phyloP scores from a whole-genome alignment of 64 coral and sea anemone species.

The Montipora efflorescens region DNA sequence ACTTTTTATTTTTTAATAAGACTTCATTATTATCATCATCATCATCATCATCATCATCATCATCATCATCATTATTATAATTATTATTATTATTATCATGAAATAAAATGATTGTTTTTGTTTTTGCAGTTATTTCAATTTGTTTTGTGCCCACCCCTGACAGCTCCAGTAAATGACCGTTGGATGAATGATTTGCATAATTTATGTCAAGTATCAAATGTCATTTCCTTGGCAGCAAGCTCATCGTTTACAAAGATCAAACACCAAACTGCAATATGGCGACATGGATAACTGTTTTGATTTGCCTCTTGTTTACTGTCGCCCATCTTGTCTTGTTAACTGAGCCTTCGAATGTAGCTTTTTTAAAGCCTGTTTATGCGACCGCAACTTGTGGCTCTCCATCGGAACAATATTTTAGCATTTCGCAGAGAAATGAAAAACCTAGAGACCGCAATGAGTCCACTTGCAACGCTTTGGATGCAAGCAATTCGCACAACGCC shows the following conservation, averaged over 20 bases:
- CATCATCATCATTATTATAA: too few relatives aligned
- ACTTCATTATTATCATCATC: too few relatives aligned
- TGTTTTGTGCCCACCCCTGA: too few relatives aligned
- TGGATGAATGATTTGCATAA: conserved; percentile 81
- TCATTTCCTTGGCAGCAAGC: conserved; percentile 83
- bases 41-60: too few relatives aligned
- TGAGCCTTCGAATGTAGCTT: conserved; percentile 69
- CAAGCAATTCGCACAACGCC: conserved; percentile 64
- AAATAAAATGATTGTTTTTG: too few relatives aligned
- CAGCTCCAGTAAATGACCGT: too few relatives aligned
- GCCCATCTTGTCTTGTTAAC: conserved; percentile 30
- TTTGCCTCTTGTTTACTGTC: background rate
- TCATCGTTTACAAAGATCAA: conserved; percentile 58
- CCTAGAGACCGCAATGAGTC: background rate
- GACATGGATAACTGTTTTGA: conserved; percentile 16
- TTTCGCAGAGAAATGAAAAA: conserved; percentile 16
- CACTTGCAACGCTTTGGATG: conserved; percentile 61
- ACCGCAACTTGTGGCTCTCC: conserved; percentile 79
- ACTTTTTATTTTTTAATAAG: too few relatives aligned
- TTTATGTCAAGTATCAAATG: conserved; percentile 87
- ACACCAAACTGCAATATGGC: conserved; percentile 44
- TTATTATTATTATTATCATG: too few relatives aligned
- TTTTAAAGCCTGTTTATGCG: conserved; percentile 55
- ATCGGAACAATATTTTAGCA: conserved; percentile 4
- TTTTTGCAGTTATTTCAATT: too few relatives aligned